A percentile compares a stretch with the other conserved stretches of the same genome.
Conservation (phyloP, 1,140 invertebrate genomes). For the Pseudomyrmex concolor region DNA sequence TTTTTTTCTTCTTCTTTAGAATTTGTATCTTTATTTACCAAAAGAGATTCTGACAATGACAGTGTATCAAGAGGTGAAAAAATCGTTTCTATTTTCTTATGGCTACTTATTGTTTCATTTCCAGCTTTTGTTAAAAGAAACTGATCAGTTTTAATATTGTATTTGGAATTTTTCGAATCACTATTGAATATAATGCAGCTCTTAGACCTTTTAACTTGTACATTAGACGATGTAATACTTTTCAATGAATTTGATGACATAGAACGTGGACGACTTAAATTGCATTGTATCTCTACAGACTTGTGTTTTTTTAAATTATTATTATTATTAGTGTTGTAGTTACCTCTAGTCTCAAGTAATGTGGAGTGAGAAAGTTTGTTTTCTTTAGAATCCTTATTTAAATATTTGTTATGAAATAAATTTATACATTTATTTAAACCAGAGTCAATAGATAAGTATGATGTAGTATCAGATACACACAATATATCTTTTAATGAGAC, state of each 20-base stretch:
- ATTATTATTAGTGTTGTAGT: not conserved
- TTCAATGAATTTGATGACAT: not conserved
- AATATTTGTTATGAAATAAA: constrained; percentile 10
- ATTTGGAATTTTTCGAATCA: constrained; percentile 39
- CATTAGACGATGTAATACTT: not conserved
- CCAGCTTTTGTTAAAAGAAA: not conserved
- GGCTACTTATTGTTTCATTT: not conserved
- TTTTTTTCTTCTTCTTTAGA: not conserved
- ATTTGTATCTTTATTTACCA: not conserved
- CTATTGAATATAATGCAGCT: not conserved
- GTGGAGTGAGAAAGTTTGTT: not conserved
- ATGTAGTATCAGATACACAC: not conserved
- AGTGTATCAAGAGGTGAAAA: not conserved
- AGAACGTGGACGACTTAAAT: not conserved
- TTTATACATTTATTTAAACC: constrained; percentile 67
- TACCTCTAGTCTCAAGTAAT: not conserved
- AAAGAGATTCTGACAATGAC: not conserved
- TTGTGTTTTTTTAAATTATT: not conserved
- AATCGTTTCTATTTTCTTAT: not conserved
- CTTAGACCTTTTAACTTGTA: not conserved
- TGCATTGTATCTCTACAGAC: not conserved
- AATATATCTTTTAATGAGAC: not conserved
- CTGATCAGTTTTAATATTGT: constrained; percentile 38
- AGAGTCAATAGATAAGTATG: not conserved
- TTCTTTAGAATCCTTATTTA: not conserved